Evolutionary conservation across 2,113 vertebrate genomes (phyloP).

Genomic region (Austrofundulus limnaeus): DNA sequence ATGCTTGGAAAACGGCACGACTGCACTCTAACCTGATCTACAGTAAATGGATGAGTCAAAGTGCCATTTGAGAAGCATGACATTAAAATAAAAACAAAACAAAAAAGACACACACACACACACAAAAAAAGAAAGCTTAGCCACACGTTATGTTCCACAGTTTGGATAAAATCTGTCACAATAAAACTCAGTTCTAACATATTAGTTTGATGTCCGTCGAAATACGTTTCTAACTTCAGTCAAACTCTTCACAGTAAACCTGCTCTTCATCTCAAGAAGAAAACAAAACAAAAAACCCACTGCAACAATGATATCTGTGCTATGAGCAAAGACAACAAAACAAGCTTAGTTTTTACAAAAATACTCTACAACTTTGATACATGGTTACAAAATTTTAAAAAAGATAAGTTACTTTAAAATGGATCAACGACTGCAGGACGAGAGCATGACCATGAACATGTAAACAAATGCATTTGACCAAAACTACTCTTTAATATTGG

Average conservation of each 20-base stretch:
- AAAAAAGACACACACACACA: neutral
- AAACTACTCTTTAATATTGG: constrained; percentile 18
- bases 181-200: constrained; percentile 1
- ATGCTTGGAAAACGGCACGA: constrained; percentile 69
- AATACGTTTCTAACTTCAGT: constrained; percentile 38
- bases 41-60: constrained; percentile 69
- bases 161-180: constrained; percentile 36
- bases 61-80: constrained; percentile 69
- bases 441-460: constrained; percentile 68
- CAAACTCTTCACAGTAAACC: constrained; percentile 51
- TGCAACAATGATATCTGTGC: constrained; percentile 66
- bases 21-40: constrained; percentile 64
- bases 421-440: constrained; percentile 66
- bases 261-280: constrained; percentile 49
- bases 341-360: constrained; percentile 75
- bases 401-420: constrained; percentile 74
- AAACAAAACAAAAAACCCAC: too few species aligned
- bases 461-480: constrained; percentile 67
- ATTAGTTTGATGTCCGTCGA: constrained; percentile 25
- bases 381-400: constrained; percentile 76
- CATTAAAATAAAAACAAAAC: constrained; percentile 8
- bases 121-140: constrained; percentile 16
- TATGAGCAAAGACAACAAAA: constrained; percentile 67
- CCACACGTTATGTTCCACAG: constrained; percentile 31
- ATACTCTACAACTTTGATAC: constrained; percentile 80